phyloP scores from a whole-genome alignment of 2,888 invertebrate species.

The Stegana nigrithorax region DNA sequence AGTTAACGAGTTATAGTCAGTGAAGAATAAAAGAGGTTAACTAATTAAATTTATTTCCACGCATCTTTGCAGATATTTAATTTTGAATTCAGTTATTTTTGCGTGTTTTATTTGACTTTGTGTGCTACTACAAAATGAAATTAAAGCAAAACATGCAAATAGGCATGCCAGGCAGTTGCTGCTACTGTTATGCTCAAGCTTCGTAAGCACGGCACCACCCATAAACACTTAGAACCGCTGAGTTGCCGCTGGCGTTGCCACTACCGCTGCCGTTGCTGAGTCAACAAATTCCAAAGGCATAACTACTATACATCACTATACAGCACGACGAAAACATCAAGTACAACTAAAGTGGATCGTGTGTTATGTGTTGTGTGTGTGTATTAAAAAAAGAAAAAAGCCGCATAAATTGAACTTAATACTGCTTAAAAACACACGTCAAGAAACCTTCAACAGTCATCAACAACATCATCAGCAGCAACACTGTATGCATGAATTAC shows the following conservation, averaged over 20 bases:
- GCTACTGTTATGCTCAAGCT: too few relatives aligned
- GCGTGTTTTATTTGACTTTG: not conserved
- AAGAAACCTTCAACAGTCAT: conserved; percentile 46
- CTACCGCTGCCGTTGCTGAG: conserved; percentile 35
- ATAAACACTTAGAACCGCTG: conserved; percentile 2
- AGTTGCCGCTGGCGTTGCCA: not conserved
- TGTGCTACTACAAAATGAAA: not conserved
- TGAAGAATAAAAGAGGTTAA: not conserved
- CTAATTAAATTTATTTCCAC: not conserved
- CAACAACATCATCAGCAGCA: conserved; percentile 33
- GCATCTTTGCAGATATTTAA: not conserved
- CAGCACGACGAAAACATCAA: conserved; percentile 33
- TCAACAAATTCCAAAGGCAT: conserved; percentile 38
- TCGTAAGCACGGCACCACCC: conserved; percentile 42
- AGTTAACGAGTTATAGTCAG: too few relatives aligned
- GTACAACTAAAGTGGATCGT: conserved; percentile 7
- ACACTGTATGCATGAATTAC: conserved; percentile 27
- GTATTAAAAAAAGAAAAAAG: not conserved
- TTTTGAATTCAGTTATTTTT: not conserved
- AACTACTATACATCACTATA: conserved; percentile 21
- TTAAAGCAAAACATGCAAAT: not conserved
- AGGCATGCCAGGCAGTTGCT: not conserved
- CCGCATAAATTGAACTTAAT: conserved; percentile 45
- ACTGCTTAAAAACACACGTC: conserved; percentile 29
- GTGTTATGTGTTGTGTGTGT: too few relatives aligned